These are phyloP conservation scores for Aromia moschata DNA, from an alignment of 2,888 invertebrate genomes.

Conservation along the genomic window DNA sequence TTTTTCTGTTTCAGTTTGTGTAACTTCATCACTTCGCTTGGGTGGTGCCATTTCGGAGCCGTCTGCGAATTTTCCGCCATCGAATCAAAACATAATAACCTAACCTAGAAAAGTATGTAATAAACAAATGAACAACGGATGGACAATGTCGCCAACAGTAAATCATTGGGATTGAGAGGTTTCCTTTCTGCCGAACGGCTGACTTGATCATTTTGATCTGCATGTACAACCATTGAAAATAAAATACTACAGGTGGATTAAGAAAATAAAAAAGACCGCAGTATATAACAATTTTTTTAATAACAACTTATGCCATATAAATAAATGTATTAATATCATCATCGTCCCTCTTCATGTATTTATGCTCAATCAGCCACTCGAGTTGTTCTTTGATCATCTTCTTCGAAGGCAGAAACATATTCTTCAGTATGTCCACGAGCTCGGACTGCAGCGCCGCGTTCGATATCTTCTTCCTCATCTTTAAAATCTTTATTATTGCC, in stretches of 20 bases:
- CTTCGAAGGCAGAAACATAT: slow-evolving; percentile 99
- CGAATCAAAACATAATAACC: too few species aligned
- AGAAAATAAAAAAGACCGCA: background rate
- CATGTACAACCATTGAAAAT: too few species aligned
- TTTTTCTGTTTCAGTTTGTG: slow-evolving; percentile 81
- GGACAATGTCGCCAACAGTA: background rate
- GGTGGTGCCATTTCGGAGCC: slow-evolving; percentile 69
- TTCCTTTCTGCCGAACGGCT: too few species aligned
- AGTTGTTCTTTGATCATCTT: slow-evolving; percentile 99
- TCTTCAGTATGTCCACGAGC: slow-evolving; percentile 96
- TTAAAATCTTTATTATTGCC: slow-evolving; percentile 98
- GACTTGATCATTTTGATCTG: too few species aligned
- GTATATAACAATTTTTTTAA: slow-evolving; percentile 36
- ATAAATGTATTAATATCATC: slow-evolving; percentile 98
- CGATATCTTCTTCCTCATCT: slow-evolving; percentile 94
- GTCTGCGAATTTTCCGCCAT: slow-evolving; percentile 3
- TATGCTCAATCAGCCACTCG: slow-evolving; percentile 99
- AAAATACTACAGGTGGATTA: too few species aligned
- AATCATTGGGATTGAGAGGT: too few species aligned
- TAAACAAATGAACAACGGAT: background rate
- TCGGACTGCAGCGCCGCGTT: slow-evolving; percentile 97
- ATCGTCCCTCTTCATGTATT: slow-evolving; percentile 96
- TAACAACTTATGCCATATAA: slow-evolving; percentile 86
- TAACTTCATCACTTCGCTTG: slow-evolving; percentile 75
- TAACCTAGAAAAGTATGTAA: slow-evolving; percentile 1